Evolutionary conservation across 2,888 invertebrate genomes (phyloP).

Genomic region (Dioctria rufipes): DNA sequence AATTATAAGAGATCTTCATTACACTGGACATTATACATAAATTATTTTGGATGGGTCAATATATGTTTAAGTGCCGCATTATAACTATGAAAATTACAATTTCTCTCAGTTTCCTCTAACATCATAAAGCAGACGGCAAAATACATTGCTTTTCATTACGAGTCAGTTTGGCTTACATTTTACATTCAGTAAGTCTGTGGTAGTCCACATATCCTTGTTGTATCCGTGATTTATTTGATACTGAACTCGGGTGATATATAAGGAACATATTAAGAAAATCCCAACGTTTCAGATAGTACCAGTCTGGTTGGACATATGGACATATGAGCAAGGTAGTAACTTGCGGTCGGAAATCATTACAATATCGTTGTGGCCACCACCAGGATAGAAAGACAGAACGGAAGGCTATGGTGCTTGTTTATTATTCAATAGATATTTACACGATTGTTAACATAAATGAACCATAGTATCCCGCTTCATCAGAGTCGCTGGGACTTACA

Average conservation of each 20-base stretch:
- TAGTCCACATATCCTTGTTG: constrained; percentile 20
- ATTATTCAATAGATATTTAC: constrained; percentile 59
- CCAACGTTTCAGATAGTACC: neutral
- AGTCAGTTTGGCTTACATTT: neutral
- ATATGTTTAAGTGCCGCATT: too few species aligned
- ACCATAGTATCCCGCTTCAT: constrained; percentile 27
- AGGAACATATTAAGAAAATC: constrained; percentile 1
- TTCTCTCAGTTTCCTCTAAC: neutral
- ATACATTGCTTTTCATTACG: constrained; percentile 12
- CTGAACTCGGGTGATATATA: constrained; percentile 10
- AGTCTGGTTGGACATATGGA: neutral
- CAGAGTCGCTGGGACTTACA: neutral
- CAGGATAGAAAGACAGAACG: neutral
- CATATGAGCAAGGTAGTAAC: neutral
- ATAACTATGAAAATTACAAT: neutral
- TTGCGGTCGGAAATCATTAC: constrained; percentile 33
- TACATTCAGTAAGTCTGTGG: constrained; percentile 20
- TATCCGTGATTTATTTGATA: constrained; percentile 18
- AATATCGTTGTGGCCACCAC: constrained; percentile 22
- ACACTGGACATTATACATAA: too few species aligned
- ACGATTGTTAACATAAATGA: constrained; percentile 59
- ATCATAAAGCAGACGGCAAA: neutral
- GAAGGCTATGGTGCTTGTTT: constrained; percentile 33
- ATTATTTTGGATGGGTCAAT: too few species aligned
- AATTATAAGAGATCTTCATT: too few species aligned